Conservation (phyloP, 2,888 invertebrate genomes). For the Pardosa pseudoannulata region DNA sequence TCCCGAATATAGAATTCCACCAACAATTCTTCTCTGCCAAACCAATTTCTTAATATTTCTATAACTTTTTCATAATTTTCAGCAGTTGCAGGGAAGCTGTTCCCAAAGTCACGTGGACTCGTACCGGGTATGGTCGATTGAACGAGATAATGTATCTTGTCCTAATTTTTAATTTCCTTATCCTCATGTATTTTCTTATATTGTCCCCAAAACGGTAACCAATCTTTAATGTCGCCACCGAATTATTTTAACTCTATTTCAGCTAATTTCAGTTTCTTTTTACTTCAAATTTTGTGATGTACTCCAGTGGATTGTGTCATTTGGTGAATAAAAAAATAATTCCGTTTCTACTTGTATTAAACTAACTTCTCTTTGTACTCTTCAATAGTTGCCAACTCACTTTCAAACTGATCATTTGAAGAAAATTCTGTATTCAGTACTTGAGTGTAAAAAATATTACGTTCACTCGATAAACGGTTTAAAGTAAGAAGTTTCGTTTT, state of each 20-base stretch:
- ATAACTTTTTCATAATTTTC: conserved; percentile 75
- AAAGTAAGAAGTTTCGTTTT: too few species aligned
- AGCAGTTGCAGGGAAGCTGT: conserved; percentile 66
- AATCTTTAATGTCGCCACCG: conserved; percentile 73
- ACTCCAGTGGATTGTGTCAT: too few species aligned
- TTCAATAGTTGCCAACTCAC: too few species aligned
- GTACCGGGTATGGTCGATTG: conserved; percentile 72
- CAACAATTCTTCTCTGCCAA: conserved; percentile 74
- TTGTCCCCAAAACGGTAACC: conserved; percentile 75
- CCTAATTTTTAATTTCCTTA: conserved; percentile 22
- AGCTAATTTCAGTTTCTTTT: conserved; percentile 69
- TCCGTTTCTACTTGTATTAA: too few species aligned
- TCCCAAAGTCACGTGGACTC: conserved; percentile 74
- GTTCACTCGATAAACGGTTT: too few species aligned
- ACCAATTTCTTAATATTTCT: conserved; percentile 51
- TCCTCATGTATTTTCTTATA: conserved; percentile 74
- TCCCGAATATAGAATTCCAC: conserved; percentile 75
- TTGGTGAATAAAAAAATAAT: too few species aligned
- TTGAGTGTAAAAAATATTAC: too few species aligned
- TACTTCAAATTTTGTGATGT: neutral
- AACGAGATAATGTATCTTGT: conserved; percentile 74
- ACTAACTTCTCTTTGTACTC: too few species aligned
- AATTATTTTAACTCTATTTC: conserved; percentile 74
- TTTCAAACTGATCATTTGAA: too few species aligned
- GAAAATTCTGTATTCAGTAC: too few species aligned